These are phyloP conservation scores for Nowickia ferox DNA, from an alignment of 2,888 invertebrate genomes.

Conservation along the genomic window DNA sequence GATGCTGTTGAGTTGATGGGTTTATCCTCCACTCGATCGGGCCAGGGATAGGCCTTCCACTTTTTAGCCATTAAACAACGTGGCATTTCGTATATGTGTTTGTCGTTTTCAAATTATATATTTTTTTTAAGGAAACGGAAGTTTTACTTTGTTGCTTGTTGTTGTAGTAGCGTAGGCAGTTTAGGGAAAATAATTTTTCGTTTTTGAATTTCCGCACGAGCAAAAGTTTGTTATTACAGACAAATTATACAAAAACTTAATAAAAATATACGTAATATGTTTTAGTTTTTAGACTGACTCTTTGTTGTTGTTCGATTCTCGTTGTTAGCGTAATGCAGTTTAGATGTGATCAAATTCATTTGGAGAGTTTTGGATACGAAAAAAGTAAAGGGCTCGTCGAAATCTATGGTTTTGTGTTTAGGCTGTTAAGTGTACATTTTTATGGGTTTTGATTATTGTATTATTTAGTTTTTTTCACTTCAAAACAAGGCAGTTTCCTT, in stretches of 20 bases:
- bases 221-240: slow-evolving; percentile 68
- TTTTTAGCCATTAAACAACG: slow-evolving; percentile 98
- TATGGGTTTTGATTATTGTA: slow-evolving; percentile 4
- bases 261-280: slow-evolving; percentile 6
- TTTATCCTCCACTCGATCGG: slow-evolving; percentile 85
- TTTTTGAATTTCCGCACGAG: slow-evolving; percentile 67
- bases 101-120: slow-evolving; percentile 33
- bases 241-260: slow-evolving; percentile 53
- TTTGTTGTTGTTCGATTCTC: slow-evolving; percentile 19
- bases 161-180: slow-evolving; percentile 26
- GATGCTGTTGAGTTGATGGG: slow-evolving; percentile 42
- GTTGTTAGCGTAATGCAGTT: slow-evolving; percentile 69
- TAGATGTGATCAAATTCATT: slow-evolving; percentile 28
- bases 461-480: slow-evolving; percentile 41
- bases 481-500: slow-evolving; percentile 22
- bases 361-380: slow-evolving; percentile 39
- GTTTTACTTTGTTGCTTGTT: slow-evolving; percentile 19
- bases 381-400: slow-evolving; percentile 71
- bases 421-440: slow-evolving; percentile 55
- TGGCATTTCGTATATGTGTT: slow-evolving; percentile 87
- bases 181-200: slow-evolving; percentile 62
- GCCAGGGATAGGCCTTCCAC: slow-evolving; percentile 94
- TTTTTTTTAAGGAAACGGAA: slow-evolving; percentile 53
- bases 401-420: slow-evolving; percentile 55
- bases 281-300: slow-evolving; percentile 26